Evolutionary conservation across 2,797 vertebrate species (phyloP).

Genomic region (Coendou prehensilis): DNA sequence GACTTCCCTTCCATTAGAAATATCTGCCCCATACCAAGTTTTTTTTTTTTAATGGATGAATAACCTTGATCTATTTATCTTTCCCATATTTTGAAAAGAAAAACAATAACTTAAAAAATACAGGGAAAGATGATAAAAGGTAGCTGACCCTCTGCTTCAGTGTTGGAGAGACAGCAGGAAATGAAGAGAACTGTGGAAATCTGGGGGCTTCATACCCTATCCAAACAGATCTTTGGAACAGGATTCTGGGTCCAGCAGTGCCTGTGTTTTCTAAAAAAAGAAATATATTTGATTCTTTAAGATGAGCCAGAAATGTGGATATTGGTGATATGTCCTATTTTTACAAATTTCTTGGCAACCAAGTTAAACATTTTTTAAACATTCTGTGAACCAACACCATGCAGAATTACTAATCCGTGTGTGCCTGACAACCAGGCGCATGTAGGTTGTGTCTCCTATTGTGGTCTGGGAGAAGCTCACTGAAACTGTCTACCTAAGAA

Average conservation of each 20-base stretch:
- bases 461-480: background rate
- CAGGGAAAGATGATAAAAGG: background rate
- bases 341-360: constrained; percentile 26
- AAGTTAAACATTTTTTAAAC: constrained; percentile 9
- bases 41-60: background rate
- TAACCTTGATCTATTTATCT: background rate
- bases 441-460: background rate
- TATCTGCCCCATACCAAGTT: background rate
- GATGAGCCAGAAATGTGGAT: background rate
- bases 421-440: background rate
- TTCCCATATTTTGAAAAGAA: constrained; percentile 3
- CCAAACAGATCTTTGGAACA: background rate
- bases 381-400: background rate
- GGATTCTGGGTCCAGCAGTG: background rate
- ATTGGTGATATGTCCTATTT: constrained; percentile 22
- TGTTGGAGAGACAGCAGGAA: background rate
- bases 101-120: background rate
- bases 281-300: background rate
- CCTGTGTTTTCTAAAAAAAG: background rate
- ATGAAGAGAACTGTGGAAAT: background rate
- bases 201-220: background rate
- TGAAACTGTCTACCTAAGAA: background rate
- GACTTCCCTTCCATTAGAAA: background rate
- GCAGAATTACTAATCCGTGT: background rate
- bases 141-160: background rate